Base-by-base conservation (phyloP, 1,140 invertebrate genomes). In the Sinonovacula constricta region DNA sequence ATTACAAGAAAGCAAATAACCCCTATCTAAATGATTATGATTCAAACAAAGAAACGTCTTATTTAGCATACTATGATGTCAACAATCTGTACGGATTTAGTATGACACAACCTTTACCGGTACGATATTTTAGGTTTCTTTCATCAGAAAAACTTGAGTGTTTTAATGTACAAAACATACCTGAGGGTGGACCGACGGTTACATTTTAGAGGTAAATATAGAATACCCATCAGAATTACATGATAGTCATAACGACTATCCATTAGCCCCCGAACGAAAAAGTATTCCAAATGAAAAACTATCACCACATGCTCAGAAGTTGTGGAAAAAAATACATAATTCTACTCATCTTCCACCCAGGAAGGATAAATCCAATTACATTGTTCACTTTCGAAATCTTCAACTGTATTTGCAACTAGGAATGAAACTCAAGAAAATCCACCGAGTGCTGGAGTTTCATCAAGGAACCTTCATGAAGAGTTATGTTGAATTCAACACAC, bases 161-260 rank as follows among this genome's bases (percentile, higher is more conserved):
- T 84, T 88, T 91, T 85, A 87, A 90, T 82, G 80, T 85, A n/a
- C n/a, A n/a, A n/a, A n/a, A n/a, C n/a, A n/a, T n/a, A n/a, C n/a
- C 84, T 18, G 81, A 91, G 79, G 86, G 92, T 88, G 83, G 87
- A 74, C 34, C 86, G 26, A 78, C 79, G 93, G 93, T 10, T 94
- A 91, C 79, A 92, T 93, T 74, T 85, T 94, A 54, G 93, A 94
- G 67, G 81, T 89, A 12, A 85, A 90, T 80, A 53, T 91, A 33
- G 60, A 83, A n/a, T 91, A 91, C 79, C 87, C 88, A 22, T 7
- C 83, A 56, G 1, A 90, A 26, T 57, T 93, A 24, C 93, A 93
- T 87, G 88, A 93, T 66, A 24, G 30, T 5, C 92, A 94, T 87
- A 91, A 88, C 79, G 91, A 93, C 80, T 92, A 93, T 54, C 93